Evolutionary conservation across 2,888 invertebrate genomes (phyloP).

Genomic region (Clepsis dumicolana): DNA sequence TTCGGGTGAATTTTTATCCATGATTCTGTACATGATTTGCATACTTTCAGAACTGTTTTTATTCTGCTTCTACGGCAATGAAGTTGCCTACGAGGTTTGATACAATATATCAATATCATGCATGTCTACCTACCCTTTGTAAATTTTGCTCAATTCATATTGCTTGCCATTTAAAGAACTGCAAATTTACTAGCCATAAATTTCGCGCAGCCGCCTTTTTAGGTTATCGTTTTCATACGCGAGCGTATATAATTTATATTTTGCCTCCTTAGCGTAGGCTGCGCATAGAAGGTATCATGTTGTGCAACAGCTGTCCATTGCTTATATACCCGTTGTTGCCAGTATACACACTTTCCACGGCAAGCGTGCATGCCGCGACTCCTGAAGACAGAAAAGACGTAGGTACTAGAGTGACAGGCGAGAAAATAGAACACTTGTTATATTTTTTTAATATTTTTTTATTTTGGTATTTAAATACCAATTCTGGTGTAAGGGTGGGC

Average conservation of each 20-base stretch:
- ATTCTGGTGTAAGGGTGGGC: too few species aligned
- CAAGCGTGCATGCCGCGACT: too few species aligned
- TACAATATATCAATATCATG: background rate
- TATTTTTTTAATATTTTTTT: too few species aligned
- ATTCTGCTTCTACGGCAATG: constrained; percentile 67
- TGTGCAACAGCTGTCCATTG: background rate
- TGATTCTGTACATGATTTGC: constrained; percentile 66
- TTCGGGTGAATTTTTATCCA: constrained; percentile 64
- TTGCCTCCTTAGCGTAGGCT: too few species aligned
- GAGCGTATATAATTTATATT: background rate
- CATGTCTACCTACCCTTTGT: background rate
- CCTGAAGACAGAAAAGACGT: too few species aligned
- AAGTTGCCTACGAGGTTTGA: constrained; percentile 59
- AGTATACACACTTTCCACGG: too few species aligned
- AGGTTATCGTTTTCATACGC: constrained; percentile 6
- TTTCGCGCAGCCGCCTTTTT: background rate
- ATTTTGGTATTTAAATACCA: too few species aligned
- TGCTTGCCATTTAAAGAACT: background rate
- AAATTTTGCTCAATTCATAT: background rate
- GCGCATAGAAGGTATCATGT: background rate
- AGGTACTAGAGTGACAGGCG: too few species aligned
- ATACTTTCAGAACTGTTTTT: constrained; percentile 63
- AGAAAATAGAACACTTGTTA: too few species aligned
- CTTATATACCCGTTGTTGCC: background rate
- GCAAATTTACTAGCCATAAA: background rate